These are phyloP conservation scores for Carcinoscorpius rotundicauda DNA, from an alignment of 1,140 invertebrate species.

Conservation along the genomic window DNA sequence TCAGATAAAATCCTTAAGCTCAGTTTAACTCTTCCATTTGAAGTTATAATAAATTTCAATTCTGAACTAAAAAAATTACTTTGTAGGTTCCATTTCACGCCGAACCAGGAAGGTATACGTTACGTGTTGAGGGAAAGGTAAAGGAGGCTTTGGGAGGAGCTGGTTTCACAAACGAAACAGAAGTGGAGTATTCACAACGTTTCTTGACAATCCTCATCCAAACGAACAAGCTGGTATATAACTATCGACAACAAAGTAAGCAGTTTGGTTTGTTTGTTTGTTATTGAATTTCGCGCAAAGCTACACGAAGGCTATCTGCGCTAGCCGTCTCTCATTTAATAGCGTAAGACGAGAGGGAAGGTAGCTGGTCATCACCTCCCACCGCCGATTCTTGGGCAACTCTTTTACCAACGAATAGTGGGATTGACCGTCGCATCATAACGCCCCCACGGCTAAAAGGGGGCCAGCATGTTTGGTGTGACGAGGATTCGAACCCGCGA, in stretches of 20 bases:
- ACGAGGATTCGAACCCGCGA: too few species aligned
- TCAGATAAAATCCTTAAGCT: too few species aligned
- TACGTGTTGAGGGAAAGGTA: slow-evolving; percentile 35
- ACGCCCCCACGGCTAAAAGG: too few species aligned
- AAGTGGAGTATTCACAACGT: slow-evolving; percentile 32
- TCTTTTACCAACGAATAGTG: too few species aligned
- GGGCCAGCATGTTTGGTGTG: too few species aligned
- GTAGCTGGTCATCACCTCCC: too few species aligned
- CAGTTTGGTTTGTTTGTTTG: background rate
- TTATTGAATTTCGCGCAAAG: background rate
- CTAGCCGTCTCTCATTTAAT: background rate
- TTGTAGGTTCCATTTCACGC: slow-evolving; percentile 29
- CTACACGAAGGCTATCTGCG: background rate
- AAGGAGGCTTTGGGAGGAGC: slow-evolving; percentile 32
- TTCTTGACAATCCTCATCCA: slow-evolving; percentile 39
- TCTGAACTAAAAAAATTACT: too few species aligned
- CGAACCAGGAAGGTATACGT: slow-evolving; percentile 29
- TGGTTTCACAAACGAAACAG: slow-evolving; percentile 32
- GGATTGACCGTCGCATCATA: too few species aligned
- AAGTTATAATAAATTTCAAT: too few species aligned
- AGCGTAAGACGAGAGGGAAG: too few species aligned
- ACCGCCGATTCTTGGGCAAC: too few species aligned
- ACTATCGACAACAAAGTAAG: slow-evolving; percentile 32
- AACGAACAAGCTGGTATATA: slow-evolving; percentile 37
- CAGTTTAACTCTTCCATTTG: too few species aligned